Evolutionary conservation across 2,113 vertebrate genomes (phyloP).

Genomic region (Myocastor coypus): DNA sequence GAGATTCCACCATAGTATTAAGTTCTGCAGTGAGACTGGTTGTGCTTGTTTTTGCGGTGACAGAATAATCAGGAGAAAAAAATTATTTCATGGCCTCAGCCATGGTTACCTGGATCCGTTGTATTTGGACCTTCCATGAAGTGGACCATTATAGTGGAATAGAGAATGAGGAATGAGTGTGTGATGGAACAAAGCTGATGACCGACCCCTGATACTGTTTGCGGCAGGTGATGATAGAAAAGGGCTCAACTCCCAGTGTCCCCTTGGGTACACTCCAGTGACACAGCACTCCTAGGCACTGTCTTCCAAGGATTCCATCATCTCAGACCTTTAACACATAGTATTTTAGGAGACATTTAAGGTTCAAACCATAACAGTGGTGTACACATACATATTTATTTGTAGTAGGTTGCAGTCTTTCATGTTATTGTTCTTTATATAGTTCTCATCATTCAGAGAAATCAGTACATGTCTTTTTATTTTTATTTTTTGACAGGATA

Average conservation of each 20-base stretch:
- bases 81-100: not conserved
- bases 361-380: not conserved
- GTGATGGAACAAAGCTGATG: not conserved
- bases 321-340: not conserved
- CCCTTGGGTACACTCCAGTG: not conserved
- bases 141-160: not conserved
- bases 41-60: not conserved
- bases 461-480: not conserved
- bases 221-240: not conserved
- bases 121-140: not conserved
- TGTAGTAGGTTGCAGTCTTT: conserved; percentile 9
- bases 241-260: not conserved
- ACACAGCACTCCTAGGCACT: not conserved
- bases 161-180: not conserved
- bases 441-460: conserved; percentile 18
- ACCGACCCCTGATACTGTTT: not conserved
- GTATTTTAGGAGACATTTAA: not conserved
- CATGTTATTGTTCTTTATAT: not conserved
- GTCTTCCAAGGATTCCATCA: no score
- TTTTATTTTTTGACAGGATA: not conserved
- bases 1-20: not conserved
- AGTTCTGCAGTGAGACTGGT: not conserved
- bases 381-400: not conserved
- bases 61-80: not conserved
- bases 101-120: not conserved